Evolutionary conservation across 2,113 vertebrate species (phyloP).

Genomic region (Daboia siamensis): DNA sequence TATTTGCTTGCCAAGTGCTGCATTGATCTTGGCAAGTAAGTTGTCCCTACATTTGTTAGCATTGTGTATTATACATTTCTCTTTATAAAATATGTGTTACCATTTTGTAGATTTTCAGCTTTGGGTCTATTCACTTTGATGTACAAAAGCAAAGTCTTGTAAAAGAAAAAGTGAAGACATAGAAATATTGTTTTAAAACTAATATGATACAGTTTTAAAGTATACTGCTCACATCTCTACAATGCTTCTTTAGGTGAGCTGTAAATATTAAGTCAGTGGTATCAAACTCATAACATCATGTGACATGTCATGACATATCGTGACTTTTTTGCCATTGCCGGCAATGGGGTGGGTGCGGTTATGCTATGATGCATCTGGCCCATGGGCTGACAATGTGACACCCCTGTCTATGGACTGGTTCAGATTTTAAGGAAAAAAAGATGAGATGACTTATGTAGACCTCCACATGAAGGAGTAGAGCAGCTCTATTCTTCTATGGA

Average conservation of each 20-base stretch:
- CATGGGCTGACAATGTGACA: no score
- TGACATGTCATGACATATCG: no score
- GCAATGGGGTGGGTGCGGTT: no score
- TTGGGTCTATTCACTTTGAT: conserved; percentile 22
- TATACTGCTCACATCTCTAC: background rate
- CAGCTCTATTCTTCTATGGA: background rate
- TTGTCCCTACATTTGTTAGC: conserved; percentile 31
- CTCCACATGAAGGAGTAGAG: background rate
- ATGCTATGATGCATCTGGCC: no score
- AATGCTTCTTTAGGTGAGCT: background rate
- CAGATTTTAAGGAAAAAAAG: background rate
- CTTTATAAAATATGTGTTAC: background rate
- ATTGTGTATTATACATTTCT: background rate
- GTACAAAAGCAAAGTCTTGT: background rate
- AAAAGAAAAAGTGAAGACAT: background rate
- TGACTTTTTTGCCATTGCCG: no score
- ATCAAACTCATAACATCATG: no score
- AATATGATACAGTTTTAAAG: background rate
- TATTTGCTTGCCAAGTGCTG: conserved; percentile 97
- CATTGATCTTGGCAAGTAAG: conserved; percentile 97
- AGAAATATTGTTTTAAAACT: background rate
- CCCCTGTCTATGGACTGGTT: background rate
- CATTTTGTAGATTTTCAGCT: background rate
- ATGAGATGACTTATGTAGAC: background rate
- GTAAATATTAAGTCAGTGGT: background rate